Evolutionary conservation across 1,140 invertebrate species (phyloP), one percentile per base, ranked within the genome.

Genomic region (Lordiphosa collinella): DNA sequence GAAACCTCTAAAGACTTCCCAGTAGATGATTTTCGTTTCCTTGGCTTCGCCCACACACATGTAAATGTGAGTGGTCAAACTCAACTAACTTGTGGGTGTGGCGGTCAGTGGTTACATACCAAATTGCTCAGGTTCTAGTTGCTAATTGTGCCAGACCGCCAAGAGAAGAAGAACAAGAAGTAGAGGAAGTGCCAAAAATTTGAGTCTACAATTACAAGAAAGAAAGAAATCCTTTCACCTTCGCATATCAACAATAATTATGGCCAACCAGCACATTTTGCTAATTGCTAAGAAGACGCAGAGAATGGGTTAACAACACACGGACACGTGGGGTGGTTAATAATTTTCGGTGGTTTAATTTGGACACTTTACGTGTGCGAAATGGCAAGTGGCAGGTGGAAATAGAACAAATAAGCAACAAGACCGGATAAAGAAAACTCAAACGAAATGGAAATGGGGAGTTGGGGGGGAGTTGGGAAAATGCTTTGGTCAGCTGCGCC

Each of bases 341-440:
- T 79, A 79, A 82, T 79, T 79, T 70, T 60, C 53, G 63, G 51
- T 79, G 74, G 69, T 67, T 69, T 79, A 65, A 80, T 79, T 80
- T 59, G 59, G 34, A 36, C 55, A 55, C 43, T 79, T 75, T 79
- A 79, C 75, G 75, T 79, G 75, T 59, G 57, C 65, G 60, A 62
- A 75, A 82, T 79, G 41, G 31, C 34, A 64, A 70, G 36, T 35
- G 40, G 35, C 32, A 47, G 48, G 16, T 44, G 36, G 40, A 51
- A 61, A 73, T 54, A 56, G 10, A 7, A 54, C 14, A 32, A 35
- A 35, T 9, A 34, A 10, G 12, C 6, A 31, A 5, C 7, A 35
- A 35, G 7, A 8, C 35, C 8, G 16, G n/a, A 12, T 18, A 16
- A 16, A 47, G 11, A 18, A 36, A 38, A 35, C 25, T 11, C 43